phyloP scores from a whole-genome alignment of 1,140 invertebrate genomes.

The Solenopsis invicta region DNA sequence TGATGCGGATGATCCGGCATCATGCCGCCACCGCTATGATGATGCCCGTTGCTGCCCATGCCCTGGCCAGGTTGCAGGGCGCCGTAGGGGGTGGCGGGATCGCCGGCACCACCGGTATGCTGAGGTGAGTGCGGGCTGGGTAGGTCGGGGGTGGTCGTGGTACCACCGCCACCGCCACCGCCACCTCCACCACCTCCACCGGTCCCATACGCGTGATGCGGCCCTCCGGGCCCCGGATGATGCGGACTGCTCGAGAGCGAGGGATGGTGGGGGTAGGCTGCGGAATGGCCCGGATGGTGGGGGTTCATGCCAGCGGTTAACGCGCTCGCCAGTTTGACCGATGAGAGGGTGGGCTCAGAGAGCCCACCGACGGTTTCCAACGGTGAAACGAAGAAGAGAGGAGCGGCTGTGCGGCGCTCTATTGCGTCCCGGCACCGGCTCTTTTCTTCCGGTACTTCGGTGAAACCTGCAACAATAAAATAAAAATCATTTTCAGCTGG shows the following conservation, averaged over 20 bases:
- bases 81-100: slow-evolving; percentile 79
- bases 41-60: slow-evolving; percentile 84
- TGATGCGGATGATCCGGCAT: slow-evolving; percentile 84
- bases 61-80: slow-evolving; percentile 81
- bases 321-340: slow-evolving; percentile 87
- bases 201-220: slow-evolving; percentile 83
- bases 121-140: slow-evolving; percentile 84
- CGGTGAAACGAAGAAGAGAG: slow-evolving; percentile 68
- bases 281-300: slow-evolving; percentile 84
- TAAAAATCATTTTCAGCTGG: neutral
- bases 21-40: slow-evolving; percentile 81
- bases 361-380: slow-evolving; percentile 84
- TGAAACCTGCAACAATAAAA: slow-evolving; percentile 80
- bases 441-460: slow-evolving; percentile 76
- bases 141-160: slow-evolving; percentile 84
- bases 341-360: slow-evolving; percentile 84
- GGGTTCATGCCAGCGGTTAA: slow-evolving; percentile 87
- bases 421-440: slow-evolving; percentile 47
- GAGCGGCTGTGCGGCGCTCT: slow-evolving; percentile 44
- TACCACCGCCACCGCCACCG: slow-evolving; percentile 75
- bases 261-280: slow-evolving; percentile 85
- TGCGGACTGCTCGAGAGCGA: slow-evolving; percentile 86
- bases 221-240: slow-evolving; percentile 82
- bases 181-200: slow-evolving; percentile 78
- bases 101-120: slow-evolving; percentile 71